Percentiles rank a stretch among this genome's conserved stretches.
Evolutionary conservation across 2,797 vertebrate species (phyloP).

Genomic region (Periparus ater): DNA sequence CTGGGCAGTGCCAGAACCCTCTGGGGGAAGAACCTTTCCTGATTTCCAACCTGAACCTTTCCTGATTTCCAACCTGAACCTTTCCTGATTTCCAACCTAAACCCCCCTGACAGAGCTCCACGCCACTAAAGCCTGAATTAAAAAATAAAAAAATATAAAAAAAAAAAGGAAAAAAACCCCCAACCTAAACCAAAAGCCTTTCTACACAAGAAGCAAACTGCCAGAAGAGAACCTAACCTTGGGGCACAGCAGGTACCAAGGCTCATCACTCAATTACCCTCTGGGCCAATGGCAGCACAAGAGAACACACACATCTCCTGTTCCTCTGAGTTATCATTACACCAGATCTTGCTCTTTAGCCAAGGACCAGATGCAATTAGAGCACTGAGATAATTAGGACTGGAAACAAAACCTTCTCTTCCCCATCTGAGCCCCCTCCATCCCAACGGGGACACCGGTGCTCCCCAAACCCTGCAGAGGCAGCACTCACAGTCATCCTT

Average conservation of each 20-base stretch:
- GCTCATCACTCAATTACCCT: background rate
- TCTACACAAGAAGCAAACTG: background rate
- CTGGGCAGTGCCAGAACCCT: background rate
- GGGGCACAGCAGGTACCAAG: background rate
- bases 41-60: background rate
- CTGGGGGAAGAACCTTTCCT: background rate
- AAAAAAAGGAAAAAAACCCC: background rate
- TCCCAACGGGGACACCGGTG: background rate
- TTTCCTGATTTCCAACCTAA: background rate
- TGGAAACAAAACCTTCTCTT: background rate
- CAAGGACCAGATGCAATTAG: background rate
- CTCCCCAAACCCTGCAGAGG: background rate
- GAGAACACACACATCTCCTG: background rate
- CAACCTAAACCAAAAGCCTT: background rate
- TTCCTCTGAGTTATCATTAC: background rate
- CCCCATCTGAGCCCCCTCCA: background rate
- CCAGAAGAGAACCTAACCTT: background rate
- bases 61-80: no score
- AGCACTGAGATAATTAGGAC: background rate
- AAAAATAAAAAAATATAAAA: background rate
- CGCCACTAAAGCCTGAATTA: background rate
- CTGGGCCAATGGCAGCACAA: background rate
- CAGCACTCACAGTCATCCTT: conserved; percentile 96
- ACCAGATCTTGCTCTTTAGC: background rate
- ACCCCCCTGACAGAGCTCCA: background rate